A percentile compares a stretch with the other conserved stretches of the same genome.
Evolutionary conservation across 2,113 vertebrate species (phyloP).

Genomic region (Myrmecobius fasciatus): DNA sequence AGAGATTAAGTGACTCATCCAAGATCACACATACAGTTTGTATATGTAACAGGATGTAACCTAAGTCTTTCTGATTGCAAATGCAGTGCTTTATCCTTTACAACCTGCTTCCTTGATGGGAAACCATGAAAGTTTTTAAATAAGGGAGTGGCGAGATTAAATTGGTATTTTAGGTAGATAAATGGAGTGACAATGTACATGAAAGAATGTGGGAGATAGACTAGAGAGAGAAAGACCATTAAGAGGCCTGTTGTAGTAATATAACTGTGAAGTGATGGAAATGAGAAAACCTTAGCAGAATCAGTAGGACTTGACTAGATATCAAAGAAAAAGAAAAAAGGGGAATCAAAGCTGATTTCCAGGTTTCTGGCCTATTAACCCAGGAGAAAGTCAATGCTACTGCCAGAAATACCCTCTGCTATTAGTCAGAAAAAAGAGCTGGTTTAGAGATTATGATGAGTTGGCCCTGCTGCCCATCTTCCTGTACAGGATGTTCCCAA

Average conservation of each 20-base stretch:
- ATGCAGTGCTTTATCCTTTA: not conserved
- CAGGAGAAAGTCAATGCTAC: not conserved
- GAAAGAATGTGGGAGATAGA: not conserved
- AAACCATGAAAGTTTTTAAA: conserved; percentile 11
- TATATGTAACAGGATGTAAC: not conserved
- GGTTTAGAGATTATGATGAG: not conserved
- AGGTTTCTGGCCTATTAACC: not conserved
- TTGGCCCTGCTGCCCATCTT: not conserved
- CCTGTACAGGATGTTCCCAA: not conserved
- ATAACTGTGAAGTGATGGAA: not conserved
- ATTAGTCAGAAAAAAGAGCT: not conserved
- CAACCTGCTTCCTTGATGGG: not conserved
- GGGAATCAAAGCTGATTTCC: not conserved
- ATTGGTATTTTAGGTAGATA: conserved; percentile 33
- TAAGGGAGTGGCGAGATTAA: conserved; percentile 13
- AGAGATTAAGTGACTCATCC: not conserved
- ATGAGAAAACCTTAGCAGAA: not conserved
- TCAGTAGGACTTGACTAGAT: not conserved
- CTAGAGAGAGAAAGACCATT: not conserved
- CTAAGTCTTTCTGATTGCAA: not conserved
- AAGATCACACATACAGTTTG: not conserved
- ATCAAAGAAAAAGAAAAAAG: not conserved
- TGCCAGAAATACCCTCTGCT: not conserved
- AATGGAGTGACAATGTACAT: not conserved
- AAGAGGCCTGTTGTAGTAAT: not conserved